phyloP scores from a whole-genome alignment of 2,888 invertebrate species.

The Anaspis maculata region DNA sequence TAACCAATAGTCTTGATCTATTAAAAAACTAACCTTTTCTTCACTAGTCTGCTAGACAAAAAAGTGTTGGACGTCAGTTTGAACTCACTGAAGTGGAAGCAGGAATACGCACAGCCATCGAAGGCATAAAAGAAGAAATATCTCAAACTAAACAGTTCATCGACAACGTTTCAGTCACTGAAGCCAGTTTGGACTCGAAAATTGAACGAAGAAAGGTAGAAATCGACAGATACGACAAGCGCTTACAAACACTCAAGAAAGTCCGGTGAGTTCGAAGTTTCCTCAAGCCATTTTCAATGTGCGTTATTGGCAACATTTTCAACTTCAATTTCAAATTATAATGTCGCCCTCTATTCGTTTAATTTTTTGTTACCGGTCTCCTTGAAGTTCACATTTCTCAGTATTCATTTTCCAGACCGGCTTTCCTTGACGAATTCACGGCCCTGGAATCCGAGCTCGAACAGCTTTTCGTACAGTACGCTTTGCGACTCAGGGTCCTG shows the following conservation, averaged over 20 bases:
- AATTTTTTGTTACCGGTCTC: no score
- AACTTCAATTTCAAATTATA: no score
- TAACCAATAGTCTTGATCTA: no score
- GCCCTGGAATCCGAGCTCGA: constrained; percentile 79
- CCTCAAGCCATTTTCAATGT: no score
- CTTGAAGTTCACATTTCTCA: no score
- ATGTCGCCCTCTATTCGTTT: no score
- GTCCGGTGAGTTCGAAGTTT: no score
- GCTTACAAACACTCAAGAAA: constrained; percentile 88
- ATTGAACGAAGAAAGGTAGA: constrained; percentile 86
- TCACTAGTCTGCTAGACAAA: constrained; percentile 62
- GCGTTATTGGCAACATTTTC: no score
- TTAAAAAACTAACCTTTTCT: no score
- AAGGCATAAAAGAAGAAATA: constrained; percentile 59
- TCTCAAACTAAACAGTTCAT: constrained; percentile 67
- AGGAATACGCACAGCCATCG: constrained; percentile 66
- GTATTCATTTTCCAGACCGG: no score
- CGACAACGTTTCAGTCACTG: constrained; percentile 79
- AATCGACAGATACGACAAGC: constrained; percentile 84
- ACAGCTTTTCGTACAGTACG: constrained; percentile 77
- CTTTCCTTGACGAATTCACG: constrained; percentile 93
- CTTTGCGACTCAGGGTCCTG: constrained; percentile 78
- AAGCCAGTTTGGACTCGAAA: constrained; percentile 82
- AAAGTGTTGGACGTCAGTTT: constrained; percentile 73
- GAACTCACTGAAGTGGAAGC: constrained; percentile 77